Percentiles rank a stretch among this genome's conserved stretches.
These are phyloP conservation scores for Trichonephila inaurata DNA, from an alignment of 1,140 invertebrate genomes.

Conservation along the genomic window DNA sequence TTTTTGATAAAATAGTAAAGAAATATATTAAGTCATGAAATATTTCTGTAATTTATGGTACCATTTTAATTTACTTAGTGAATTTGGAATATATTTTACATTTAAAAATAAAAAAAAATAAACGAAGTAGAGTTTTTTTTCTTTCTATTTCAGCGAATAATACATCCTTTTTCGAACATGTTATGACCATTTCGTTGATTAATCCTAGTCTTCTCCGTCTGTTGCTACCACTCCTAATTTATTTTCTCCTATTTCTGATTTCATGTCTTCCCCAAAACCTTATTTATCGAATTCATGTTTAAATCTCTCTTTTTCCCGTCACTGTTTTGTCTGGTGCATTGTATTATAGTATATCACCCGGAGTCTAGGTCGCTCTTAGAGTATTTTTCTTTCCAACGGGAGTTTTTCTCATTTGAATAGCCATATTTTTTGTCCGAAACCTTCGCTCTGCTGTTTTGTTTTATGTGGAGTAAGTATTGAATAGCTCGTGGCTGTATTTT, in stretches of 20 bases:
- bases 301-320: constrained; percentile 24
- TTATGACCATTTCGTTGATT: constrained; percentile 13
- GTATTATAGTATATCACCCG: constrained; percentile 17
- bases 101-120: neutral
- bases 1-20: no score
- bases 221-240: neutral
- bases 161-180: neutral
- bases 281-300: constrained; percentile 35
- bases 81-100: neutral
- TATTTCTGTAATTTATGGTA: neutral
- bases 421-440: constrained; percentile 58
- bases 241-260: constrained; percentile 26
- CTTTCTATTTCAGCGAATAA: neutral
- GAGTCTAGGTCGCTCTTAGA: neutral
- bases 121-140: neutral
- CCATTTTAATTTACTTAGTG: neutral
- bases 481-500: constrained; percentile 57
- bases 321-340: constrained; percentile 15
- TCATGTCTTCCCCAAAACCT: neutral
- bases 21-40: neutral
- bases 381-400: constrained; percentile 24
- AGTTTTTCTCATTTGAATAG: constrained; percentile 66
- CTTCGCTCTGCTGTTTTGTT: constrained; percentile 51
- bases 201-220: neutral
- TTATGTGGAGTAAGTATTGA: constrained; percentile 61